Evolutionary conservation across 2,113 vertebrate genomes (phyloP).

Genomic region (Pituophis catenifer): DNA sequence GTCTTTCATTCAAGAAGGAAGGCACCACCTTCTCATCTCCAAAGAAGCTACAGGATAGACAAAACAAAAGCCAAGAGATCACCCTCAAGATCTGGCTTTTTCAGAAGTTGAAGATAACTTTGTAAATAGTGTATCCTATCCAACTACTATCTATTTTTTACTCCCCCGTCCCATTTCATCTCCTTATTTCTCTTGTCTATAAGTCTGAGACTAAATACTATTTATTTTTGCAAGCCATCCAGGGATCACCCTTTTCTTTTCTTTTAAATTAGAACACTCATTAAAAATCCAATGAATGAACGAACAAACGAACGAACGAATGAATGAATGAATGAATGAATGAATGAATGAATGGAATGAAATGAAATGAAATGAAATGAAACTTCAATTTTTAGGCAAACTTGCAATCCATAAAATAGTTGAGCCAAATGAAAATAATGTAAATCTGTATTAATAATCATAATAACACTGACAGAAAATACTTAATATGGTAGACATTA

Average conservation of each 20-base stretch:
- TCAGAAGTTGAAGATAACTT: not conserved
- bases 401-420: not conserved
- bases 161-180: not conserved
- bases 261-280: not conserved
- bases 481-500: not conserved
- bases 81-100: not conserved
- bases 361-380: not conserved
- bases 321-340: not conserved
- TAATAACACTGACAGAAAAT: not conserved
- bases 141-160: not conserved
- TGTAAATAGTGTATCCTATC: not conserved
- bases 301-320: too few species aligned
- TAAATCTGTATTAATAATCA: not conserved
- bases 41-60: not conserved
- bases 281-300: not conserved
- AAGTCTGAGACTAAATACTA: not conserved
- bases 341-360: too few species aligned
- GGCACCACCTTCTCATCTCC: not conserved
- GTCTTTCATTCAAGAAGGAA: not conserved
- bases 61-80: not conserved
- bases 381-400: not conserved
- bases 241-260: not conserved
- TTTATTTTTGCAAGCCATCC: not conserved
- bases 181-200: not conserved
- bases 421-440: not conserved